Base-by-base conservation (phyloP, 2,797 vertebrate genomes). In the Ciconia nigra region DNA sequence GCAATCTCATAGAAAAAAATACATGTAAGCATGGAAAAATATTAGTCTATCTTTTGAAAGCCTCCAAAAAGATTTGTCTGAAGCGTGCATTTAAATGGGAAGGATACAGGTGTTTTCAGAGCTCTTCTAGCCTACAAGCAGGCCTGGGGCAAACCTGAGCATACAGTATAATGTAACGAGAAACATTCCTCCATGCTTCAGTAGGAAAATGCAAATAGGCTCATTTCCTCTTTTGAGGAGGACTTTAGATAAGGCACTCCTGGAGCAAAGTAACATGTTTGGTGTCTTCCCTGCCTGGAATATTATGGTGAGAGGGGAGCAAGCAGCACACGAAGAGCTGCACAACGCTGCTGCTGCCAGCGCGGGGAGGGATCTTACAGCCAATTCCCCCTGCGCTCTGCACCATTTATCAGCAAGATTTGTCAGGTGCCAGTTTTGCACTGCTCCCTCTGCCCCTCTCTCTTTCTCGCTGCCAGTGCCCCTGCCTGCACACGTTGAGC, bases 151-250 rank as follows among this genome's bases (percentile, higher is more conserved):
- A 98, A 98, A 98, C 89, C 95, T 88, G 97, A 96, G 96, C 95
- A 28, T 87, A 52, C 22, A 7, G 92, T 52, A 33, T 96, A 97
- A 92, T 87, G 96, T 96, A 98, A 97, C 1, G 41, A 98, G 97
- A 87, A 98, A 76, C 96, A 89, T 89, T 96, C 87, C 96, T 98
- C 93, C 74, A 4, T 91, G 97, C 97, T 96, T 98, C 97, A 97
- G 96, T 93, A 94, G 97, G 96, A 97, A 98, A 98, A 98, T 98
- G 98, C 98, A 98, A 98, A 98, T 98, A 69, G 90, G 94, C 97
- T 98, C 95, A 93, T 98, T 97, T 98, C 97, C 51, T 95, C 94
- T 97, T 98, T 96, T 79, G 95, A 98, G 97, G 76, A 97, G 78
- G 95, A 89, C 97, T 98, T 98, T 82, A 98, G 98, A 97, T 97